Evolutionary conservation across 2,888 invertebrate species (phyloP), one percentile per base, ranked within the genome.

Genomic region (Rhaphigaster nebulosa): DNA sequence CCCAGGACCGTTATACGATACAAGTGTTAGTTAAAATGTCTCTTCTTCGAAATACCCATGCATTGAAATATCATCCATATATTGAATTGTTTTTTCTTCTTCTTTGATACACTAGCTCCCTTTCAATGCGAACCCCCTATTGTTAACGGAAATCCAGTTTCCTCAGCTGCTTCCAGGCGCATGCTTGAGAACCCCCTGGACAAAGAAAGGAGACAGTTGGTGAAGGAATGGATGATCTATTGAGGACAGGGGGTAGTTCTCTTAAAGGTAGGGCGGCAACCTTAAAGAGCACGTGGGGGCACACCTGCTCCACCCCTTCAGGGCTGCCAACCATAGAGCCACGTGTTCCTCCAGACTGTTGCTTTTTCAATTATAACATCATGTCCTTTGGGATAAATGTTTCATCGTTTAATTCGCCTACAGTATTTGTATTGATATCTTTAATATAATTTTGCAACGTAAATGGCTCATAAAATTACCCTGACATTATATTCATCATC

Each of bases 111-210:
- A 76, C 34, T 76, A 76, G 34, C 23, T 65, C 70, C 70, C 70
- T 38, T 76, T 38, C 34, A 34, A 38, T 23, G 23, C 23, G 20
- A 76, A 20, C 70, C 20, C 38, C 23, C 70, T 60, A 76, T 76
- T 76, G 70, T 76, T 76, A 76, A 76, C 70, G 70, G 70, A 70
- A 70, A 76, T 76, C 70, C 70, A 76, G 70, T 76, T 76, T 38
- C 38, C 70, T 76, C 34, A 76, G 15, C 70, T 38, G 70, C 29
- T 3, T 13, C 12, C 0, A 13, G n/a, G n/a, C 26, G 29, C 65
- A 18, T 65, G 65, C 38, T 76, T 76, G 70, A 76, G 70, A 76
- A 76, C 20, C 20, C 5, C 34, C 70, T 0, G 34, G 23, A 76
- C 70, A 76, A 76, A 76, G 70, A 12, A 76, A 76, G 20, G 70